Base-by-base conservation (phyloP, 1,140 invertebrate species). In the Eumaeus atala region DNA sequence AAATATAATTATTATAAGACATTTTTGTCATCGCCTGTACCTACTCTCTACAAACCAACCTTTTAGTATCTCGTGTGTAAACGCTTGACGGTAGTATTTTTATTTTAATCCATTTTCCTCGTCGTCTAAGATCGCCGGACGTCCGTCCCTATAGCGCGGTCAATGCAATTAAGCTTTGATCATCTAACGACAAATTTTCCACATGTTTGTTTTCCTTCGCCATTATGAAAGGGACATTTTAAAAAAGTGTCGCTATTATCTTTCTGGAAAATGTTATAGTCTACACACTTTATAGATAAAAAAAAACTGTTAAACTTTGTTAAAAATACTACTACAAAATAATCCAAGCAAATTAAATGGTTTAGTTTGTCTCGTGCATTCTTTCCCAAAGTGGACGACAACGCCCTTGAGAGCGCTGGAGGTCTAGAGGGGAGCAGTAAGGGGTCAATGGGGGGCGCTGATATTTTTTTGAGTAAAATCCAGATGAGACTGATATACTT, bases 121-220 rank as follows among this genome's bases (percentile, higher is more conserved):
- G 69, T 68, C 63, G 64, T 61, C 52, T 53, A 56, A 59, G 64
- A 76, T 71, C 66, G 59, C 62, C 68, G 76, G 70, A 79, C 60
- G 61, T 77, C 73, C 72, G 68, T 66, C 61, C 58, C 49, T 59
- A 66, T 61, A 64, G 68, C 66, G 62, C 65, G 70, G 68, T 74
- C 72, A 70, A 74, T 70, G 76, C 72, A 77, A 79, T 79, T 79
- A 79, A 72, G 73, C 74, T 77, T 77, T 77, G 72, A 79, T 77
- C 74, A 71, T 65, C 65, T 74, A 72, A 74, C 67, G 67, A 76
- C 72, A 70, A 61, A 69, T 74, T 74, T 74, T 72, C 63, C 55
- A 62, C 56, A 53, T 60, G 58, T 62, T 65, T 65, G 51, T 52
- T 51, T 62, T 50, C 61, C 38, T 62, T 56, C 51, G 58, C 47